Percentiles rank a stretch among this genome's conserved stretches.
Evolutionary conservation across 2,888 invertebrate genomes (phyloP).

Genomic region (Troides aeacus): DNA sequence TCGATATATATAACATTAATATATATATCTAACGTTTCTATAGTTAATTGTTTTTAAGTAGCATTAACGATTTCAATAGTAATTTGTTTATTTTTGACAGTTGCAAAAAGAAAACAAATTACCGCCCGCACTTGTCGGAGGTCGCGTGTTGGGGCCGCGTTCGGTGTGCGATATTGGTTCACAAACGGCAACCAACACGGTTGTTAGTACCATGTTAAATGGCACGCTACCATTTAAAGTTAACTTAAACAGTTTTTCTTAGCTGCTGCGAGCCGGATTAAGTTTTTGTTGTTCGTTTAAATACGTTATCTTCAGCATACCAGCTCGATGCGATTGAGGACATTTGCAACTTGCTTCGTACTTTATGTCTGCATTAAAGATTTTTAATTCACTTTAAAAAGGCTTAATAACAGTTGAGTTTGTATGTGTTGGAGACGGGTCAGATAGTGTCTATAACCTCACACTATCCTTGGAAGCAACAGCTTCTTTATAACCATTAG

Average conservation of each 20-base stretch:
- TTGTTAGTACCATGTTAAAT: constrained; percentile 19
- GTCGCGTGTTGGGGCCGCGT: constrained; percentile 21
- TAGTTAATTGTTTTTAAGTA: neutral
- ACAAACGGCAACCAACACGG: constrained; percentile 25
- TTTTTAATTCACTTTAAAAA: too few species aligned
- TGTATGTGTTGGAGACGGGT: too few species aligned
- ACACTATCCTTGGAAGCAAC: too few species aligned
- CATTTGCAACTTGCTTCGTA: neutral
- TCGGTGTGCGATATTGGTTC: constrained; percentile 18
- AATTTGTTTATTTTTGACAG: neutral
- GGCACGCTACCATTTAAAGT: constrained; percentile 24
- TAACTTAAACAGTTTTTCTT: constrained; percentile 11
- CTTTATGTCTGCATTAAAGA: neutral
- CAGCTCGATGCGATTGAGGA: neutral
- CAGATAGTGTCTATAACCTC: too few species aligned
- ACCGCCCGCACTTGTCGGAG: neutral
- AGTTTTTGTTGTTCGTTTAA: constrained; percentile 6
- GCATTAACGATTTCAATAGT: neutral
- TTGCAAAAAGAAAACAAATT: constrained; percentile 8
- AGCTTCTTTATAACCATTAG: too few species aligned
- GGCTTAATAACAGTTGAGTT: too few species aligned
- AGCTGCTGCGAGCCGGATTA: neutral
- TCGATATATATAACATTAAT: neutral
- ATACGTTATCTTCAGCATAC: constrained; percentile 3
- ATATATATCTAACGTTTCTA: neutral